These are phyloP conservation scores for Anarsia innoxiella DNA, from an alignment of 2,888 invertebrate species.

Conservation along the genomic window DNA sequence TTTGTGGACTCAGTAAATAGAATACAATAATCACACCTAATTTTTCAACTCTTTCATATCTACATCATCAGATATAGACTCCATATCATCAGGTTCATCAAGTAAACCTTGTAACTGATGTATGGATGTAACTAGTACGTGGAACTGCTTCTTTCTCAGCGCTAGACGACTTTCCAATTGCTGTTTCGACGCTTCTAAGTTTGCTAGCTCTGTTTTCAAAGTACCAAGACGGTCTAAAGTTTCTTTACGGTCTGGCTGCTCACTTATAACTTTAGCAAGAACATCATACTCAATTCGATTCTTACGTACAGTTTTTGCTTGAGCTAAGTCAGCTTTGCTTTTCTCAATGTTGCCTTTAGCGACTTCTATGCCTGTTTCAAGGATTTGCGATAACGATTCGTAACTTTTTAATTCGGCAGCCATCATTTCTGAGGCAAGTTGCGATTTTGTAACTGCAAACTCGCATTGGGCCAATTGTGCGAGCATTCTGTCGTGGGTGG, in stretches of 20 bases:
- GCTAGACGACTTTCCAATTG: slow-evolving; percentile 86
- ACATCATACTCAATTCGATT: slow-evolving; percentile 96
- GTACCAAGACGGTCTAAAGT: slow-evolving; percentile 81
- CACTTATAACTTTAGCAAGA: slow-evolving; percentile 90
- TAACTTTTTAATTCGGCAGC: slow-evolving; percentile 89
- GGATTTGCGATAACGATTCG: slow-evolving; percentile 82
- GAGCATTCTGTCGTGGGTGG: slow-evolving; percentile 85
- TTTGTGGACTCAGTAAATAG: too few species aligned
- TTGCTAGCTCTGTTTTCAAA: slow-evolving; percentile 82
- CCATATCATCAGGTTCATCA: slow-evolving; percentile 80
- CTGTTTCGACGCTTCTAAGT: slow-evolving; percentile 81
- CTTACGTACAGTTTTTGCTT: slow-evolving; percentile 90
- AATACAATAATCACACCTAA: too few species aligned
- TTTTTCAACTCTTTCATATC: slow-evolving; percentile 48
- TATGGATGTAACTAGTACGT: slow-evolving; percentile 90
- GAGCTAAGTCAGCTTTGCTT: slow-evolving; percentile 85
- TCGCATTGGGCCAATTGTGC: slow-evolving; percentile 91
- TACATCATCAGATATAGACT: slow-evolving; percentile 48
- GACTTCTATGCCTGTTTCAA: slow-evolving; percentile 85
- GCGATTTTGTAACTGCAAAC: slow-evolving; percentile 89
- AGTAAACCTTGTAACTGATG: slow-evolving; percentile 88
- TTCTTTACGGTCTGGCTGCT: slow-evolving; percentile 91
- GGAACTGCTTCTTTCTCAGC: slow-evolving; percentile 90
- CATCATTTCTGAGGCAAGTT: slow-evolving; percentile 86
- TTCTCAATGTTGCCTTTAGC: slow-evolving; percentile 88